Percentiles rank a stretch among this genome's conserved stretches.
phyloP scores from a whole-genome alignment of 1,140 invertebrate genomes.

The Ruditapes philippinarum region DNA sequence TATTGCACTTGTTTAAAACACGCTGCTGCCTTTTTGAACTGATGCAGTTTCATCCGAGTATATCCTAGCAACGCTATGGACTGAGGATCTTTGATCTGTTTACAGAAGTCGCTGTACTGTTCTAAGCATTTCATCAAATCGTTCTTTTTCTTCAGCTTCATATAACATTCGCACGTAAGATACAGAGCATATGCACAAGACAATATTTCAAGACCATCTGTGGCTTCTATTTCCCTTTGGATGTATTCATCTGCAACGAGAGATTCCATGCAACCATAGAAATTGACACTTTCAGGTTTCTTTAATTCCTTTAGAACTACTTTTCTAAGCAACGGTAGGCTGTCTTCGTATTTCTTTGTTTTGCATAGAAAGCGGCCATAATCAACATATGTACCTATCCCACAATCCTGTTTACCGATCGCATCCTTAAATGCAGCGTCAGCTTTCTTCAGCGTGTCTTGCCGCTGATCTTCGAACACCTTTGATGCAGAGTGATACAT shows the following conservation, averaged over 20 bases:
- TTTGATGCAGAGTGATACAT: constrained; percentile 64
- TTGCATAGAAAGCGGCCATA: constrained; percentile 55
- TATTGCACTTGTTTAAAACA: constrained; percentile 39
- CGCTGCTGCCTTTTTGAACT: constrained; percentile 36
- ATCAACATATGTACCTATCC: constrained; percentile 58
- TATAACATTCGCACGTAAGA: constrained; percentile 47
- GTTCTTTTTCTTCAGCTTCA: constrained; percentile 49
- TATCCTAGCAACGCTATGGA: constrained; percentile 55
- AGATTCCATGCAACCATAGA: constrained; percentile 56
- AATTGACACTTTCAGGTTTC: constrained; percentile 55
- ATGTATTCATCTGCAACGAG: constrained; percentile 61
- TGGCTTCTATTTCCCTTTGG: constrained; percentile 46
- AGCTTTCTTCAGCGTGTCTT: constrained; percentile 51
- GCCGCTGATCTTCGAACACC: constrained; percentile 37
- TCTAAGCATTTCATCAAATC: constrained; percentile 37
- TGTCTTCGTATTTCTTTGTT: constrained; percentile 47
- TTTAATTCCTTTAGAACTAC: constrained; percentile 51
- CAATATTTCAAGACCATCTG: constrained; percentile 46
- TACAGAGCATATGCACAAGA: constrained; percentile 36
- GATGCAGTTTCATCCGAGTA: constrained; percentile 39
- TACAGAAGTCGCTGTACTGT: constrained; percentile 48
- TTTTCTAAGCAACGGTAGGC: constrained; percentile 43
- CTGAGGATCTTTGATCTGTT: constrained; percentile 12
- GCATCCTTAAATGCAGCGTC: constrained; percentile 60
- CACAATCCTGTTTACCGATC: constrained; percentile 56